Evolutionary conservation across 1,140 invertebrate species (phyloP).

Genomic region (Ruditapes philippinarum): DNA sequence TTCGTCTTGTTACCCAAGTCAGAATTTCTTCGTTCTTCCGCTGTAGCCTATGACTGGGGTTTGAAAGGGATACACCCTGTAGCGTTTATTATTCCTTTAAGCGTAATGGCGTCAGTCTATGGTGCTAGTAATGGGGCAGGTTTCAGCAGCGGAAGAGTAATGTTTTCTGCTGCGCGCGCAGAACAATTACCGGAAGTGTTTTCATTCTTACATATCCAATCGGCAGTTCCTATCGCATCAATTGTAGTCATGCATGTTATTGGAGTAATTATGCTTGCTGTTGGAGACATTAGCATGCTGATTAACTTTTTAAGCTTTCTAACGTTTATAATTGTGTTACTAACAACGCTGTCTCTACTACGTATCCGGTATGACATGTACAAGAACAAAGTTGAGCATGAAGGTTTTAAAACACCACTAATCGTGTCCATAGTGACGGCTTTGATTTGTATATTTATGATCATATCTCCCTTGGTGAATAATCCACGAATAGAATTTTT

Average conservation of each 20-base stretch:
- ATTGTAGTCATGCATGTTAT: neutral
- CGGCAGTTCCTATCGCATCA: constrained; percentile 3
- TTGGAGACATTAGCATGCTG: neutral
- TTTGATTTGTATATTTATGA: neutral
- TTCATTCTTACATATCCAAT: neutral
- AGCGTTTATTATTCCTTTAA: constrained; percentile 23
- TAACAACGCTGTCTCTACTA: constrained; percentile 13
- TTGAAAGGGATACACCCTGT: neutral
- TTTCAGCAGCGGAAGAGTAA: constrained; percentile 13
- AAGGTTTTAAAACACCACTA: neutral
- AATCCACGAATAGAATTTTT: constrained; percentile 43
- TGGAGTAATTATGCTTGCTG: constrained; percentile 4
- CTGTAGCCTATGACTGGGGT: constrained; percentile 46
- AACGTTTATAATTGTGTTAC: neutral
- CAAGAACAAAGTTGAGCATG: neutral
- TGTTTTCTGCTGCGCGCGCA: constrained; percentile 45
- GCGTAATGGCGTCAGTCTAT: constrained; percentile 28
- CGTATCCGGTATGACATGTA: neutral
- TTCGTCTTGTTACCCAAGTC: constrained; percentile 10
- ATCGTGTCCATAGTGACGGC: neutral
- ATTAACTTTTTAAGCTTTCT: constrained; percentile 47
- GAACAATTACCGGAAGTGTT: constrained; percentile 50
- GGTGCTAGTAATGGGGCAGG: constrained; percentile 3
- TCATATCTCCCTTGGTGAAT: constrained; percentile 26
- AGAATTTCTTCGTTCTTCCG: constrained; percentile 21